Base-by-base conservation (phyloP, 2,888 invertebrate species). In the Orthosia incerta region DNA sequence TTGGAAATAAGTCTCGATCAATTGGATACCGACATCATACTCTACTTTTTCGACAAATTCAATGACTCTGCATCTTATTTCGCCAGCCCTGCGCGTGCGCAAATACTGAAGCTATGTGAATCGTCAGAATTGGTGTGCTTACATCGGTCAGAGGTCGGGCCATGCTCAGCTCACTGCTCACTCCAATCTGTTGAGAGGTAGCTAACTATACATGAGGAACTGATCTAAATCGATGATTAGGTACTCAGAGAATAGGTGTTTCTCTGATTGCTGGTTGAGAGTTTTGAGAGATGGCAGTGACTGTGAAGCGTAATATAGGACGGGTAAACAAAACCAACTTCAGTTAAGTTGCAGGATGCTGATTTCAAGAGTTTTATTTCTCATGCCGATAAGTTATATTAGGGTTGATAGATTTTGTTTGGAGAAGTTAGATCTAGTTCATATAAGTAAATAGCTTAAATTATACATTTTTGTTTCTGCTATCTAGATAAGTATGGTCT, bases 111-210 rank as follows among this genome's bases (percentile, higher is more conserved):
- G 67, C 69, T 73, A 78, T 67, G 80, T 61, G 84, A 75, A 77
- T 73, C 69, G 65, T 16, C 68, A 46, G 71, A 77, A 80, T 76
- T 75, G 78, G 78, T 86, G 87, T 81, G 84, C 84, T 87, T 86
- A 74, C 81, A 57, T 73, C 71, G 86, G 84, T 80, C 85, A 83
- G 64, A 59, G 85, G 79, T 85, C 86, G 76, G 65, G 82, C 65
- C 83, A 81, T 67, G 84, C 57, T 71, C 64, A 39, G 76, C 67
- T 68, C 51, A 64, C 61, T 64, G 56, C 56, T 56, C 60, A 39
- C 67, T 67, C 57, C 74, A 26, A 69, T 55, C 73, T 65, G 67
- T 26, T 13, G 56, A 45, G 45, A 66, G 53, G 57, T 65, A 71
- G 59, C 26, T 51, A 71, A 66, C 65, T 70, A 46, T 16, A 18